These are phyloP conservation scores for Selenia dentaria DNA, from an alignment of 2,888 invertebrate genomes.

Conservation along the genomic window DNA sequence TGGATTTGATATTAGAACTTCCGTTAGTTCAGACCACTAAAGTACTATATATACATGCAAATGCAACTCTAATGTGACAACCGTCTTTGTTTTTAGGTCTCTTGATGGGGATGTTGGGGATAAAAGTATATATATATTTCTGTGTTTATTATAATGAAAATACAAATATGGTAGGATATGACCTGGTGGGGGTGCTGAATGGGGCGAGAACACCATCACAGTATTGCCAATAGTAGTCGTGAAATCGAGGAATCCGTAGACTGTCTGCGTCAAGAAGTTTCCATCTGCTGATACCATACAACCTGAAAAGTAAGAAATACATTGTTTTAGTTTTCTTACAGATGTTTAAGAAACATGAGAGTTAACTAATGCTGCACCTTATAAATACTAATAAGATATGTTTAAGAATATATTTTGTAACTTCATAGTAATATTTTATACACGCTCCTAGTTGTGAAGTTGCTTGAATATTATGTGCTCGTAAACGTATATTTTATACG, in stretches of 20 bases:
- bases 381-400: too few relatives aligned
- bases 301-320: slow-evolving; percentile 20
- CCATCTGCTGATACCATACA: slow-evolving; percentile 36
- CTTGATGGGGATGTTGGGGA: too few relatives aligned
- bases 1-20: too few relatives aligned
- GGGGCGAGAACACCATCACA: slow-evolving; percentile 97
- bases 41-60: too few relatives aligned
- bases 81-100: too few relatives aligned
- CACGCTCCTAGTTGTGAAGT: slow-evolving; percentile 10
- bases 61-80: too few relatives aligned
- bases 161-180: slow-evolving; percentile 34
- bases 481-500: slow-evolving; percentile 12
- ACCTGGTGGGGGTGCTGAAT: slow-evolving; percentile 91
- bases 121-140: too few relatives aligned
- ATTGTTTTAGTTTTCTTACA: background rate
- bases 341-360: too few relatives aligned
- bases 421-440: background rate
- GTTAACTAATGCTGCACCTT: too few relatives aligned
- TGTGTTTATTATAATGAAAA: too few relatives aligned
- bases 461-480: slow-evolving; percentile 7
- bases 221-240: slow-evolving; percentile 97
- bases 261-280: slow-evolving; percentile 92
- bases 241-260: slow-evolving; percentile 97
- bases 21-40: too few relatives aligned
- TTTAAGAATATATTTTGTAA: background rate